phyloP scores from a whole-genome alignment of 2,888 invertebrate species.

The Phaedon cochleariae region DNA sequence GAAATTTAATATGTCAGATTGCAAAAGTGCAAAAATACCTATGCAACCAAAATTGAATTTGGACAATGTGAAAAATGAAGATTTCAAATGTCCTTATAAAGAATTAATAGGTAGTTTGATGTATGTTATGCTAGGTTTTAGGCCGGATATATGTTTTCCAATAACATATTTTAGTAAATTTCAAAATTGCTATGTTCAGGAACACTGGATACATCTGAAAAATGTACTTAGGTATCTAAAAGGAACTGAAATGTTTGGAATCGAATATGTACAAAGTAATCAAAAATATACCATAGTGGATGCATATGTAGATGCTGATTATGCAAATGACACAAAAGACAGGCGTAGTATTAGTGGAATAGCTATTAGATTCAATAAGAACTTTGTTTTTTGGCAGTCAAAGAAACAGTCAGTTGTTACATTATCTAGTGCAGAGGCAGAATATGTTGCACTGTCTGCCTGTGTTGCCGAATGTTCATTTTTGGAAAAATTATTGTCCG shows the following conservation, averaged over 20 bases:
- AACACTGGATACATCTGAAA: slow-evolving; percentile 34
- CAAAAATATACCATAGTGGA: background rate
- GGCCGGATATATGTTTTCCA: slow-evolving; percentile 35
- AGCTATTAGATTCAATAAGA: no score
- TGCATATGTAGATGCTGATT: slow-evolving; percentile 13
- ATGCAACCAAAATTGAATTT: slow-evolving; percentile 20
- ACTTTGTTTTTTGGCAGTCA: background rate
- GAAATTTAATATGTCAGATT: slow-evolving; percentile 19
- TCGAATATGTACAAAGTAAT: slow-evolving; percentile 17
- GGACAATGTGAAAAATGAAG: background rate
- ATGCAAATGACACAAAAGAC: slow-evolving; percentile 6
- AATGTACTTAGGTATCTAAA: slow-evolving; percentile 18
- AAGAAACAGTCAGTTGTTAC: background rate
- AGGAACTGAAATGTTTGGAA: slow-evolving; percentile 23
- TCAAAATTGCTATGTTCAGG: slow-evolving; percentile 31
- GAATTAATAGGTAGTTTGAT: slow-evolving; percentile 34
- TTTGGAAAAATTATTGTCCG: slow-evolving; percentile 23
- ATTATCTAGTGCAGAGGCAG: slow-evolving; percentile 8
- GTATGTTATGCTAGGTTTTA: slow-evolving; percentile 37
- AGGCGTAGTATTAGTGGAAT: no score
- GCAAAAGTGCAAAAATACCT: slow-evolving; percentile 12
- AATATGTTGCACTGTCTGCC: slow-evolving; percentile 19
- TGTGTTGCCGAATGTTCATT: slow-evolving; percentile 24
- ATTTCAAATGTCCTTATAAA: slow-evolving; percentile 12
- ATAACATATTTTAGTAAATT: slow-evolving; percentile 38